phyloP scores from a whole-genome alignment of 2,113 vertebrate genomes.

The Procapra przewalskii region DNA sequence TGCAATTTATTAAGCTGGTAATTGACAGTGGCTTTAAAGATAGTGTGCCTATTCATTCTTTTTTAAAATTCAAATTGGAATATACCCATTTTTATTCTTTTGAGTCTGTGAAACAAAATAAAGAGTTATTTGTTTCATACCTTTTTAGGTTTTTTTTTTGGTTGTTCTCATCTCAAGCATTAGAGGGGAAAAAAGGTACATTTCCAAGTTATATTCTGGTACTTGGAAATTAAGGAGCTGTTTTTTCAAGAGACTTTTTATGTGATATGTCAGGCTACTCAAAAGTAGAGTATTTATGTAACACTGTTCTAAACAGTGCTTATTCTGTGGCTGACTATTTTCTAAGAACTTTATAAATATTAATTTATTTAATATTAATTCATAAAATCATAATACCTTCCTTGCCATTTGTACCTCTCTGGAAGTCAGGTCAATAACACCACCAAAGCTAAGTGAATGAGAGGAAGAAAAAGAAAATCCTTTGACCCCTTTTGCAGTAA shows the following conservation, averaged over 20 bases:
- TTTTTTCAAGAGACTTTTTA: neutral
- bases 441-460: neutral
- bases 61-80: constrained; percentile 42
- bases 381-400: neutral
- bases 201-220: neutral
- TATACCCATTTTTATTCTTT: neutral
- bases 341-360: neutral
- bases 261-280: neutral
- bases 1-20: constrained; percentile 70
- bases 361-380: constrained; percentile 15
- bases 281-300: neutral
- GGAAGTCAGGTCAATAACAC: neutral
- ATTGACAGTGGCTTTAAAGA: constrained; percentile 51
- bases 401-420: neutral
- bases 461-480: neutral
- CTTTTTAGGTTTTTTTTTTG: neutral
- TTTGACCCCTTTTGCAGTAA: neutral
- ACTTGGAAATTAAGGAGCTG: neutral
- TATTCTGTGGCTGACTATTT: neutral
- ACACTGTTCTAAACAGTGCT: neutral
- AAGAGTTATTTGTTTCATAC: neutral
- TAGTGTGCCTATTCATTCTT: constrained; percentile 1
- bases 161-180: neutral
- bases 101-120: neutral
- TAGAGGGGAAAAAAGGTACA: neutral